Evolutionary conservation across 2,113 vertebrate species (phyloP), one percentile per base, ranked within the genome.

Genomic region (Carassius carassius): DNA sequence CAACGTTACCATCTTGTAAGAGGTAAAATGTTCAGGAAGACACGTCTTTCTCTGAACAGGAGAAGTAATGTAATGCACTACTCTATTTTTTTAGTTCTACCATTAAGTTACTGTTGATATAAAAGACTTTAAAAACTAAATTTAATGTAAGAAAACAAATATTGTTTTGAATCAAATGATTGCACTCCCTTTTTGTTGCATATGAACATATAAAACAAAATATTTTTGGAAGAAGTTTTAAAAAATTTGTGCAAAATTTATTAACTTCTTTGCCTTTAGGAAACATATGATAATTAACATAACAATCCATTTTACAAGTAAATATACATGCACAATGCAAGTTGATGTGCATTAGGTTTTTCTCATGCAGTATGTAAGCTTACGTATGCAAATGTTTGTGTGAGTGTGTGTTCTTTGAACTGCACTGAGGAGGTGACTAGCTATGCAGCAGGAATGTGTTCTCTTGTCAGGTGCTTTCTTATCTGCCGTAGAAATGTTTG

Each of bases 401-500:
- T 56, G 10, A 70, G 65, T 35, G 70, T 23, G 37, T 60, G 72
- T 14, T 44, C 80, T 67, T 35, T 83, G 11, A 3, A n/a, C 16
- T 77, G 54, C 11, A 2, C n/a, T 77, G 73, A 78, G 81, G 84
- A 89, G 89, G 87, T 86, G 81, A 85, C 72, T 87, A 84, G 88
- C 85, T 60, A 0, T 13, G 78, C 63, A 86, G 78, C 63, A 86
- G 19, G 87, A 89, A 85, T 87, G 81, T 83, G 65, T 37, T 29
- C 83, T 29, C 35, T 73, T n/a, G 76, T 91, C 84, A 88, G 81
- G 84, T 88, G 89, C 73, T 81, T 89, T 91, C 84, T 87, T 60
- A 83, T 86, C 84, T 76, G 67, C 47, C 19, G 6, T 80, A 54
- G 5, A 74, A 86, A 37, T 86, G 23, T 84, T 87, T 54, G 37